Percentiles rank a stretch among this genome's conserved stretches.
Evolutionary conservation across 2,797 vertebrate genomes (phyloP).

Genomic region (Myotis myotis): DNA sequence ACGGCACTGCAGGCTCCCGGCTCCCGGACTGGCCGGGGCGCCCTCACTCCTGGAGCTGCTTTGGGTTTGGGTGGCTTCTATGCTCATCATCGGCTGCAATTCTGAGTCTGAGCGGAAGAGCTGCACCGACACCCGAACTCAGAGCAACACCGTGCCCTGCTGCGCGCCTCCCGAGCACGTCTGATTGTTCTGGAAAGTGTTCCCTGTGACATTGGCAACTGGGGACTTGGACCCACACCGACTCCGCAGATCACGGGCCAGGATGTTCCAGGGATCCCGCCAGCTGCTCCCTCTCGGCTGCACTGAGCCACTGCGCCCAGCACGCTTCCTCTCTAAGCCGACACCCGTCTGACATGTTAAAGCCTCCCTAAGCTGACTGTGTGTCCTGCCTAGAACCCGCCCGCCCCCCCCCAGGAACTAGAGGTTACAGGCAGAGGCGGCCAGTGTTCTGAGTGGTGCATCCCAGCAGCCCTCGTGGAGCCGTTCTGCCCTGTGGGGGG

Average conservation of each 20-base stretch:
- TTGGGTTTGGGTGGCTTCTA: background rate
- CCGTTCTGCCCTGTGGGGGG: background rate
- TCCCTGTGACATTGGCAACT: background rate
- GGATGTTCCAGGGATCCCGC: background rate
- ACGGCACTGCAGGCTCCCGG: background rate
- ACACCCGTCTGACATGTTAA: background rate
- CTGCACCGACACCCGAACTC: background rate
- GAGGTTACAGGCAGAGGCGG: background rate
- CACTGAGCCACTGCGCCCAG: background rate
- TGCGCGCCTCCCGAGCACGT: background rate
- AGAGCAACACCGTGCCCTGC: background rate
- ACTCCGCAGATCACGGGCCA: background rate
- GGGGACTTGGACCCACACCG: background rate
- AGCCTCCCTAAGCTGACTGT: background rate
- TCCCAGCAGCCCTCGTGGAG: background rate
- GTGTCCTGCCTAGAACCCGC: too few relatives aligned
- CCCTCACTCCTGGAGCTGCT: background rate
- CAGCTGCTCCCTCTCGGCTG: accelerated
- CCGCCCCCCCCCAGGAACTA: background rate
- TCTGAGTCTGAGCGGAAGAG: background rate
- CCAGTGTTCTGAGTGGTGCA: background rate
- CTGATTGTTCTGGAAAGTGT: background rate
- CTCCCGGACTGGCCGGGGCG: accelerated
- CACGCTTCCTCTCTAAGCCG: background rate
- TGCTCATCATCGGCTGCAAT: background rate